Evolutionary conservation across 2,888 invertebrate species (phyloP).

Genomic region (Scaptomyza caliginosa): DNA sequence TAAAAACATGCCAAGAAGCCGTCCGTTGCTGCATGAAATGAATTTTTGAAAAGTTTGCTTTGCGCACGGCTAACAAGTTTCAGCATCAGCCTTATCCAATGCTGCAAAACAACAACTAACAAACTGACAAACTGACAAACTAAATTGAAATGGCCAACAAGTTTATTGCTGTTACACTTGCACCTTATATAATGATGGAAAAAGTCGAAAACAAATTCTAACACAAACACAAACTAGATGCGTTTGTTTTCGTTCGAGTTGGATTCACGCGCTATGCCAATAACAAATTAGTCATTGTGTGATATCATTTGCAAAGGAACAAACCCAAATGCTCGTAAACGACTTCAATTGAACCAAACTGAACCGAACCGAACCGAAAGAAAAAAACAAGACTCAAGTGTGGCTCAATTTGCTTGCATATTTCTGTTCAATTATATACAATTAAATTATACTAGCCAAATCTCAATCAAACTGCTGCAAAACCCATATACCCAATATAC

Average conservation of each 20-base stretch:
- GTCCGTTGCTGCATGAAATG: conserved; percentile 14
- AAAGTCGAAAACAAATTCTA: conserved; percentile 28
- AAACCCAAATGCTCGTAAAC: conserved; percentile 27
- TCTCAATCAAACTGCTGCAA: conserved; percentile 65
- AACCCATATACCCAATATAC: conserved; percentile 30
- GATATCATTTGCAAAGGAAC: conserved; percentile 43
- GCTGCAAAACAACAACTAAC: conserved; percentile 19
- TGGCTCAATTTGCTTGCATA: background rate
- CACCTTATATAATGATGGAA: conserved; percentile 19
- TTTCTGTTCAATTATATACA: conserved; percentile 55
- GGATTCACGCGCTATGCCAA: conserved; percentile 39
- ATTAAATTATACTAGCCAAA: conserved; percentile 67
- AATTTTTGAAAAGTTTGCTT: conserved; percentile 52
- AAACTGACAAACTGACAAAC: conserved; percentile 18
- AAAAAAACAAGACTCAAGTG: background rate
- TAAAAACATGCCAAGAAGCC: conserved; percentile 53
- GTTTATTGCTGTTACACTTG: conserved; percentile 20
- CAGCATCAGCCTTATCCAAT: conserved; percentile 9
- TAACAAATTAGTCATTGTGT: conserved; percentile 52
- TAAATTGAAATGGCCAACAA: conserved; percentile 27
- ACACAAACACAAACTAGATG: too few relatives aligned
- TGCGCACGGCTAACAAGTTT: conserved; percentile 56
- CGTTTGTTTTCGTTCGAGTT: conserved; percentile 34
- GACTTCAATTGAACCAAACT: conserved; percentile 60
- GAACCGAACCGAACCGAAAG: too few relatives aligned